These are phyloP conservation scores for Epizoanthus fatuus DNA, from an alignment of 92 coral and sea anemone species.

Conservation along the genomic window DNA sequence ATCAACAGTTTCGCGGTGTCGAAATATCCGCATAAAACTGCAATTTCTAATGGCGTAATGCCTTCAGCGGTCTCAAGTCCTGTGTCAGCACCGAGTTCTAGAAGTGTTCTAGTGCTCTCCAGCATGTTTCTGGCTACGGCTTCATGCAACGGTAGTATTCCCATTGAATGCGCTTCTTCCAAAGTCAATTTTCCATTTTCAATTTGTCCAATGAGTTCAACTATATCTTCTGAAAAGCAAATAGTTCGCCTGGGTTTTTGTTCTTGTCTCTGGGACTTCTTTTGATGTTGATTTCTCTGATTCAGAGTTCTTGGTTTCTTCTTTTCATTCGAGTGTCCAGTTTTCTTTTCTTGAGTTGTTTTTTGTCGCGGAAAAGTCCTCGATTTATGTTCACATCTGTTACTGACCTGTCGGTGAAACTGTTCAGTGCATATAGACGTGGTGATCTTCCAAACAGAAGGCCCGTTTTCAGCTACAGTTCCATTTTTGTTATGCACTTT, in stretches of 20 bases:
- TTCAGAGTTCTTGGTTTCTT: constrained; percentile 4
- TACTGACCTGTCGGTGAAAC: background rate
- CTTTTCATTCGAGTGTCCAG: background rate
- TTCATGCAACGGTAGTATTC: constrained; percentile 80
- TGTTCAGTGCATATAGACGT: constrained; percentile 8
- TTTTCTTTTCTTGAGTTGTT: background rate
- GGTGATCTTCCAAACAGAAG: constrained; percentile 37
- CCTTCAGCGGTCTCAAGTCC: constrained; percentile 83
- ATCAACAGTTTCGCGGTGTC: constrained; percentile 83
- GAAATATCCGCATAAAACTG: constrained; percentile 86
- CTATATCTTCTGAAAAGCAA: constrained; percentile 18
- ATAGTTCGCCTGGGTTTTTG: background rate
- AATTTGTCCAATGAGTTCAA: constrained; percentile 24
- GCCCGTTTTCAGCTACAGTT: background rate
- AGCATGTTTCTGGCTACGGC: constrained; percentile 80
- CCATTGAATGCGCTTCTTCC: constrained; percentile 60
- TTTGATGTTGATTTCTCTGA: background rate
- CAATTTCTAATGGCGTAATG: constrained; percentile 83
- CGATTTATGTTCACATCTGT: background rate
- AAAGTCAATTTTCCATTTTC: constrained; percentile 61
- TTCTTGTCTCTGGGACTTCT: constrained; percentile 26
- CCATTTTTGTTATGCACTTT: constrained; percentile 5
- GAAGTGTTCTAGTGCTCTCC: constrained; percentile 68
- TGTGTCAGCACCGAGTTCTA: constrained; percentile 76
- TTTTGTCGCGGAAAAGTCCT: background rate